Percentiles rank a stretch among this genome's conserved stretches.
Conservation (phyloP, 2,113 vertebrate genomes). For the Takifugu bimaculatus region DNA sequence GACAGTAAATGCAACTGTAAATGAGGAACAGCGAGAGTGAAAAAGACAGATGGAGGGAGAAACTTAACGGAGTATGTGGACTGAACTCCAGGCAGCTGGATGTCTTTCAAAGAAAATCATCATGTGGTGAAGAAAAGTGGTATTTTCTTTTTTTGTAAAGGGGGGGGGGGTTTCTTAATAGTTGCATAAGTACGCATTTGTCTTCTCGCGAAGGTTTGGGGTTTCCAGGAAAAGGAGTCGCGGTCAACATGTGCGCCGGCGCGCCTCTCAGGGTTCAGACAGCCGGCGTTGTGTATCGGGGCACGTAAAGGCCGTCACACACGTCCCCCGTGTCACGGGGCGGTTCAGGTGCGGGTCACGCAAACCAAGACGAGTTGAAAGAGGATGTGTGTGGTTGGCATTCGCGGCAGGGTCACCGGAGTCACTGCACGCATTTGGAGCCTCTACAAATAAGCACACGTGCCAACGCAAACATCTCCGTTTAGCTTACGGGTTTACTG, state of each 20-base stretch:
- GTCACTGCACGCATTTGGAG: slow-evolving; percentile 4
- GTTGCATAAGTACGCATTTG: slow-evolving; percentile 67
- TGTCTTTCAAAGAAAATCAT: slow-evolving; percentile 63
- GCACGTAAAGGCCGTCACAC: slow-evolving; percentile 30
- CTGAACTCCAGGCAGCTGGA: slow-evolving; percentile 54
- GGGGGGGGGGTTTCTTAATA: slow-evolving; percentile 40
- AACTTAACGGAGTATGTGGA: slow-evolving; percentile 60
- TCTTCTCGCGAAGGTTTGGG: slow-evolving; percentile 61
- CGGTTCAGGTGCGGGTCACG: slow-evolving; percentile 49
- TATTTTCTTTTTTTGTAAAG: slow-evolving; percentile 56
- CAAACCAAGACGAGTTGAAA: slow-evolving; percentile 58
- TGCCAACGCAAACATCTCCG: slow-evolving; percentile 9
- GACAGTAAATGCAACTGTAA: slow-evolving; percentile 49
- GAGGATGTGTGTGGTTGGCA: slow-evolving; percentile 39
- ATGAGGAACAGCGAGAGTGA: slow-evolving; percentile 50
- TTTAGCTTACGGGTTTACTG: slow-evolving; percentile 3
- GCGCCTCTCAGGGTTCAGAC: slow-evolving; percentile 51
- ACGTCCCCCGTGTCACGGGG: slow-evolving; percentile 33
- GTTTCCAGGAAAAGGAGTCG: slow-evolving; percentile 59
- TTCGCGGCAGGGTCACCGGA: slow-evolving; percentile 24
- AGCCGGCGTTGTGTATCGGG: slow-evolving; percentile 32
- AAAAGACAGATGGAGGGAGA: slow-evolving; percentile 55
- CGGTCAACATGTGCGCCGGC: slow-evolving; percentile 56
- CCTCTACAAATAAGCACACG: slow-evolving; percentile 28
- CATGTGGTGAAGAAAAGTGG: slow-evolving; percentile 59